phyloP scores from a whole-genome alignment of 2,797 vertebrate genomes.

The Alfaro cultratus region DNA sequence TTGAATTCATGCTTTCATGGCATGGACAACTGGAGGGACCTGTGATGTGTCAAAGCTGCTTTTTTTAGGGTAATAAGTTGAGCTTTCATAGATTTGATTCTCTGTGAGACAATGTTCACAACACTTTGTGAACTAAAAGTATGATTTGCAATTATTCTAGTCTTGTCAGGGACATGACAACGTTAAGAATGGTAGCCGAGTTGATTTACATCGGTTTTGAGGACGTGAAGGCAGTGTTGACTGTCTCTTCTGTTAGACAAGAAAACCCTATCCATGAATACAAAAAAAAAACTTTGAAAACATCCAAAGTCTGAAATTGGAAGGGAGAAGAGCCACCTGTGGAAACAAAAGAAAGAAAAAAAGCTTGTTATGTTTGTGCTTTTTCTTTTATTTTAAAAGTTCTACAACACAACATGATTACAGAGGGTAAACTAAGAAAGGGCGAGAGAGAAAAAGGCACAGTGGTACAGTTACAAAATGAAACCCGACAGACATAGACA shows the following conservation, averaged over 20 bases:
- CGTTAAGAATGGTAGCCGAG: conserved; percentile 9
- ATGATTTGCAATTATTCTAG: conserved; percentile 27
- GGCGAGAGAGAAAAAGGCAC: conserved; percentile 19
- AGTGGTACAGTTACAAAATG: conserved; percentile 45
- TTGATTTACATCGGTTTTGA: conserved; percentile 60
- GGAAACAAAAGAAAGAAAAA: conserved; percentile 19
- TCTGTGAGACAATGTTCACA: background rate
- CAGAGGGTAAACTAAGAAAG: conserved; percentile 33
- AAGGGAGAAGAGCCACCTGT: conserved; percentile 35
- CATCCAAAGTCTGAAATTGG: conserved; percentile 31
- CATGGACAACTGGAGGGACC: conserved; percentile 37
- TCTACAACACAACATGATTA: conserved; percentile 58
- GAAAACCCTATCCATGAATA: conserved; percentile 23
- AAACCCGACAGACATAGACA: conserved; percentile 45
- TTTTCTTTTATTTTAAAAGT: conserved; percentile 25
- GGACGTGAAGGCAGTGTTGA: conserved; percentile 17
- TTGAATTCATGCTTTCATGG: conserved; percentile 20
- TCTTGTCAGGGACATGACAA: conserved; percentile 18
- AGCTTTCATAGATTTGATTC: conserved; percentile 32
- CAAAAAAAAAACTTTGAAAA: conserved; percentile 28
- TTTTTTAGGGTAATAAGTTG: conserved; percentile 8
- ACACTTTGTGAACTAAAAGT: conserved; percentile 35
- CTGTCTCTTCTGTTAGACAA: conserved; percentile 39
- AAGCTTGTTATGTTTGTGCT: conserved; percentile 18
- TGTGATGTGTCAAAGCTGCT: conserved; percentile 40